A percentile compares a stretch with the other conserved stretches of the same genome.
These are phyloP conservation scores for Trogon surrucura DNA, from an alignment of 2,113 vertebrate genomes.

Conservation along the genomic window DNA sequence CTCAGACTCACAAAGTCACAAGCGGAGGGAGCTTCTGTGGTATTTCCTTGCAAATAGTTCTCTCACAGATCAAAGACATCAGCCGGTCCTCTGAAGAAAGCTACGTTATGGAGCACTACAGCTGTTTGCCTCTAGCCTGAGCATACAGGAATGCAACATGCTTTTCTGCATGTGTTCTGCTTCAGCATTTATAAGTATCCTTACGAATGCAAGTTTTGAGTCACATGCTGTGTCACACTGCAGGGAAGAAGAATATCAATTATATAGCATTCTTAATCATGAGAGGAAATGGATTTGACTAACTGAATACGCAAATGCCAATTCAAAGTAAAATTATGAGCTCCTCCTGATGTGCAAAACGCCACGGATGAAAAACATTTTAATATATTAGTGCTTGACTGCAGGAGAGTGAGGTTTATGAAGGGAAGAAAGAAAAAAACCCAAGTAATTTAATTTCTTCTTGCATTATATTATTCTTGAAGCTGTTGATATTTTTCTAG, in stretches of 20 bases:
- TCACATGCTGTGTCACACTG: conserved; percentile 35
- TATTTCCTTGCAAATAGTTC: neutral
- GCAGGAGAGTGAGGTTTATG: neutral
- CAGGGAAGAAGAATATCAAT: conserved; percentile 24
- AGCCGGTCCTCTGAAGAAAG: neutral
- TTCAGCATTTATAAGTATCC: neutral
- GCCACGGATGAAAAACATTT: neutral
- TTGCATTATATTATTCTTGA: neutral
- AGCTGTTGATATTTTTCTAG: neutral
- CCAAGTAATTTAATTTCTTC: neutral
- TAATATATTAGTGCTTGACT: neutral
- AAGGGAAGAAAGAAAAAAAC: neutral
- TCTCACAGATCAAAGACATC: neutral
- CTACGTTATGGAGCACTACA: neutral
- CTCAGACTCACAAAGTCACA: neutral
- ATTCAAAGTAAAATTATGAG: conserved; percentile 22
- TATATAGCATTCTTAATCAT: conserved; percentile 35
- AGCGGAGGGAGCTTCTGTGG: neutral
- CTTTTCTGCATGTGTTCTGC: neutral
- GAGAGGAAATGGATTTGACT: conserved; percentile 46
- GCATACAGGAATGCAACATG: neutral
- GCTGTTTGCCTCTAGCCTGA: neutral
- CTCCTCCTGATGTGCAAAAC: conserved; percentile 14
- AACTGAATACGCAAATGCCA: conserved; percentile 27
- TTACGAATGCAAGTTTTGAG: neutral